Conservation (phyloP, 2,797 vertebrate species). For the Botia kubotai region DNA sequence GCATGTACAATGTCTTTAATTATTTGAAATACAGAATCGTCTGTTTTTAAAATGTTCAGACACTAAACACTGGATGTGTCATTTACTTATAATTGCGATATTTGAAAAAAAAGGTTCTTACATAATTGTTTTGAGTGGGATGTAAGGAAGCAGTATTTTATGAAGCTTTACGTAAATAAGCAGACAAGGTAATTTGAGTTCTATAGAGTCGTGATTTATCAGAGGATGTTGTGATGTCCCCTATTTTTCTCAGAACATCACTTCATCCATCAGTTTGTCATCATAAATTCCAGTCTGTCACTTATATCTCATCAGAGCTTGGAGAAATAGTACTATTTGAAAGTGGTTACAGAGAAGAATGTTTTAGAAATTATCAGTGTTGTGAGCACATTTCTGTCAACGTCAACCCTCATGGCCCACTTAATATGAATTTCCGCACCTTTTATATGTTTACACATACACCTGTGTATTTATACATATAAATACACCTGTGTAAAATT, state of each 20-base stretch:
- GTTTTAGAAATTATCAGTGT: neutral
- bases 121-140: neutral
- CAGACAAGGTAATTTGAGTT: neutral
- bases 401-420: neutral
- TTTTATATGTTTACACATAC: too few relatives aligned
- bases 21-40: neutral
- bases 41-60: neutral
- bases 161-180: neutral
- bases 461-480: too few relatives aligned
- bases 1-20: neutral
- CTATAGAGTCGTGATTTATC: neutral
- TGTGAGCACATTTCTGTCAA: neutral
- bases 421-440: neutral
- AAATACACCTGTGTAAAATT: too few relatives aligned
- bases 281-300: conserved; percentile 6
- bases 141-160: neutral
- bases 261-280: conserved; percentile 11
- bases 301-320: neutral
- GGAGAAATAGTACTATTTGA: neutral
- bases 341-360: neutral
- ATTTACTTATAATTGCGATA: neutral
- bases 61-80: neutral
- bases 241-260: neutral
- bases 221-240: neutral
- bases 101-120: neutral